Evolutionary conservation across 2,113 vertebrate species (phyloP).

Genomic region (Brienomyrus brachyistius): DNA sequence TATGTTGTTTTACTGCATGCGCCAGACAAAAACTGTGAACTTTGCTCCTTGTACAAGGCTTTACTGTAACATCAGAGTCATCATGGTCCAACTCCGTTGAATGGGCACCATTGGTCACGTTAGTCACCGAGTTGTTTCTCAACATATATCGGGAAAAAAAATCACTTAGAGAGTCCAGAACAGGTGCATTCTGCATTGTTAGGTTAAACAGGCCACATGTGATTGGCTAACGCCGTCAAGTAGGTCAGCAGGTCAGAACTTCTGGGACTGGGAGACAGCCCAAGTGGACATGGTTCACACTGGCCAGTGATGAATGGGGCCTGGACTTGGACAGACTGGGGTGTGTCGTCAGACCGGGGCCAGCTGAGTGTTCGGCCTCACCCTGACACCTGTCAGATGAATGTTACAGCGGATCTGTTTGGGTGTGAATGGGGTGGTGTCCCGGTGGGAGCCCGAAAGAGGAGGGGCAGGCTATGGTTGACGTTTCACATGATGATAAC

Average conservation of each 20-base stretch:
- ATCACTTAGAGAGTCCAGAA: background rate
- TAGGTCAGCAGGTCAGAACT: background rate
- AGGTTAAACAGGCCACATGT: background rate
- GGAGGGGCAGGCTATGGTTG: background rate
- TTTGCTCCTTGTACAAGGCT: background rate
- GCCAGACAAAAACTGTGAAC: background rate
- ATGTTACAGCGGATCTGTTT: background rate
- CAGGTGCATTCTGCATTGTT: background rate
- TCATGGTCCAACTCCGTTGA: background rate
- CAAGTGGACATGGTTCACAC: background rate
- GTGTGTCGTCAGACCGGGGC: background rate
- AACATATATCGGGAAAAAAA: background rate
- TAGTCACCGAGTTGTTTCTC: background rate
- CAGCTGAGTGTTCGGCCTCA: background rate
- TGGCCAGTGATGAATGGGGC: background rate
- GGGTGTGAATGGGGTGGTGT: background rate
- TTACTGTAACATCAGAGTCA: background rate
- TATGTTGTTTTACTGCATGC: background rate
- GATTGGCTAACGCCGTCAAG: background rate
- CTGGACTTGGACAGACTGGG: background rate
- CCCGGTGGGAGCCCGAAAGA: background rate
- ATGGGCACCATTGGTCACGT: background rate
- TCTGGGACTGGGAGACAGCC: background rate
- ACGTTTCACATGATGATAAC: slow-evolving; percentile 27
- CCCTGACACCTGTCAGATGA: background rate